A percentile compares a stretch with the other conserved stretches of the same genome.
Conservation (phyloP, 2,113 vertebrate genomes). For the Leucopsar rothschildi region DNA sequence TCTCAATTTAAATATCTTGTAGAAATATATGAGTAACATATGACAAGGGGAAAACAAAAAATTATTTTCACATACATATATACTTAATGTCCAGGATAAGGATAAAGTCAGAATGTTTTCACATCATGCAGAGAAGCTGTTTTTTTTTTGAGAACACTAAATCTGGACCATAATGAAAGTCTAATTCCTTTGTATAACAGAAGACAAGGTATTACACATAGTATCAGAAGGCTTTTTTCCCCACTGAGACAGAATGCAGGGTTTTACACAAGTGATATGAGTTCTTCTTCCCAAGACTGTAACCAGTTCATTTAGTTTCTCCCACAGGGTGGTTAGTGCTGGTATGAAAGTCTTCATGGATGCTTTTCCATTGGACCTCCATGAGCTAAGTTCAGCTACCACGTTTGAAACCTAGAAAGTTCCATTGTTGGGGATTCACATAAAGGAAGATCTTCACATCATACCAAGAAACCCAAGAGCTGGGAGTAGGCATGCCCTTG, state of each 20-base stretch:
- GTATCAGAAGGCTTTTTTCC: background rate
- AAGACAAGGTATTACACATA: background rate
- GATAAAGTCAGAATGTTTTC: background rate
- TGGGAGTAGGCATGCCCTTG: background rate
- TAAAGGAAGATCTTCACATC: background rate
- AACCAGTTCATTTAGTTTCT: background rate
- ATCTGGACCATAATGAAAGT: background rate
- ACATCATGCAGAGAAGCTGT: background rate
- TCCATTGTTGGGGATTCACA: background rate
- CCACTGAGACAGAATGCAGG: background rate
- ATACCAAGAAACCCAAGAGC: background rate
- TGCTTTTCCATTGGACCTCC: background rate
- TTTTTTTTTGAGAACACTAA: background rate
- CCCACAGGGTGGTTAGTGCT: background rate
- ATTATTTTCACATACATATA: background rate
- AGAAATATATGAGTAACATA: background rate
- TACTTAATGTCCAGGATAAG: background rate
- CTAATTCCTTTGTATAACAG: background rate
- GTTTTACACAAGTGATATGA: background rate
- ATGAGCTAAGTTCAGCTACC: background rate
- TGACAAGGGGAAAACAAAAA: background rate
- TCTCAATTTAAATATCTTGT: background rate
- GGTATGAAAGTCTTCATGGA: background rate
- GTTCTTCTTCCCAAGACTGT: background rate
- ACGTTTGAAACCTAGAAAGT: background rate